These are phyloP conservation scores for Pectinophora gossypiella DNA, from an alignment of 1,140 invertebrate genomes.

Conservation along the genomic window DNA sequence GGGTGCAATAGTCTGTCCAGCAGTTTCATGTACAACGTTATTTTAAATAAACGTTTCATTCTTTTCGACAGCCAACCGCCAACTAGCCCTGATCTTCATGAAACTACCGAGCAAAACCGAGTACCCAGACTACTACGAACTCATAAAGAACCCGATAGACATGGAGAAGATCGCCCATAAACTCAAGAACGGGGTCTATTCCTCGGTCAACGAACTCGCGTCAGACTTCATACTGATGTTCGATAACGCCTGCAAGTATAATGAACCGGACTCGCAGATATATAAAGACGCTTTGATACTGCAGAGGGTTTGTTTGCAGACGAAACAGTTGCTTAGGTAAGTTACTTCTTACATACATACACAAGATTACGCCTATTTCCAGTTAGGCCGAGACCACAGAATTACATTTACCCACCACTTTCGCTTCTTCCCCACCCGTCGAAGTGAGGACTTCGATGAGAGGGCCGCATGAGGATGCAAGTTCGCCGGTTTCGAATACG, in stretches of 20 bases:
- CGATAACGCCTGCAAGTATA: conserved; percentile 99
- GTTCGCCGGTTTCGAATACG: too few relatives aligned
- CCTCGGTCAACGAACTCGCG: conserved; percentile 91
- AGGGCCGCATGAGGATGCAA: too few relatives aligned
- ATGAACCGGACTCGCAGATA: conserved; percentile 98
- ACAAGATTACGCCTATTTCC: too few relatives aligned
- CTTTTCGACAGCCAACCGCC: conserved; percentile 76
- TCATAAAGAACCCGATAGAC: conserved; percentile 98
- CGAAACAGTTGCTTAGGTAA: conserved; percentile 87
- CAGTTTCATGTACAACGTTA: too few relatives aligned
- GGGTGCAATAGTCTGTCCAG: too few relatives aligned
- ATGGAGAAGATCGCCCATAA: conserved; percentile 96
- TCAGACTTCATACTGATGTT: conserved; percentile 98
- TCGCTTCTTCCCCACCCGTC: too few relatives aligned
- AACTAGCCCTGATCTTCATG: conserved; percentile 94
- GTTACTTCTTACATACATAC: too few relatives aligned
- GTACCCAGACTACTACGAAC: conserved; percentile 98
- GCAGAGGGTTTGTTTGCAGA: conserved; percentile 93
- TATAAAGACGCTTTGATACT: conserved; percentile 98
- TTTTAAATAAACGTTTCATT: too few relatives aligned
- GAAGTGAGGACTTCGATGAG: too few relatives aligned
- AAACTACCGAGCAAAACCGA: conserved; percentile 95
- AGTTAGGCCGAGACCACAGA: too few relatives aligned
- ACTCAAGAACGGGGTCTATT: conserved; percentile 87
- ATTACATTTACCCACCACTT: too few relatives aligned